Percentiles rank a stretch among this genome's conserved stretches.
Evolutionary conservation across 2,888 invertebrate genomes (phyloP).

Genomic region (Panzeria rudis): DNA sequence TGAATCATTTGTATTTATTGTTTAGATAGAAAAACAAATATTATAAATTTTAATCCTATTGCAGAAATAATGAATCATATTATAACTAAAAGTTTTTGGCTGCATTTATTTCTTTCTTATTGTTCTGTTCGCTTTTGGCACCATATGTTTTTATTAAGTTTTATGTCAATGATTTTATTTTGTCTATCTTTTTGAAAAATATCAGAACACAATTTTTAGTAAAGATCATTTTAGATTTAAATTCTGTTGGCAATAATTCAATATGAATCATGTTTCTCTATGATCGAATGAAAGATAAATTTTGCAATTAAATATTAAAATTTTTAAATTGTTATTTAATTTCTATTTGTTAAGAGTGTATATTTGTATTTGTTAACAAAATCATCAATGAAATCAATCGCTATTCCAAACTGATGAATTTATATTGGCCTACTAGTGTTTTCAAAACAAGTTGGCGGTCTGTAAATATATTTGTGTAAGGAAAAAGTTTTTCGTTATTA

Average conservation of each 20-base stretch:
- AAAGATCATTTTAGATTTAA: conserved; percentile 10
- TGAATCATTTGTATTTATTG: conserved; percentile 34
- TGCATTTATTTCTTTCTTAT: background rate
- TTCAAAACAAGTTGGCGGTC: conserved; percentile 16
- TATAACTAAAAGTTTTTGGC: conserved; percentile 20
- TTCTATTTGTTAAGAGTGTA: conserved; percentile 8
- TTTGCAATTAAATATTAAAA: conserved; percentile 21
- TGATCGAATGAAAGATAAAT: background rate
- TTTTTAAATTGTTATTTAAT: conserved; percentile 19
- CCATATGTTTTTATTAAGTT: conserved; percentile 47
- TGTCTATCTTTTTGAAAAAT: background rate
- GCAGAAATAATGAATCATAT: conserved; percentile 34
- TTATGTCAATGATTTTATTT: conserved; percentile 35
- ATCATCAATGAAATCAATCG: conserved; percentile 54
- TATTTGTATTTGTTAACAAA: conserved; percentile 30
- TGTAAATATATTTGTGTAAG: conserved; percentile 11
- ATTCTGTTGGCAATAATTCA: conserved; percentile 57
- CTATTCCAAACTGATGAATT: conserved; percentile 28
- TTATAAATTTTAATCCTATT: conserved; percentile 9
- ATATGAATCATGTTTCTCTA: conserved; percentile 48
- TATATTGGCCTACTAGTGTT: conserved; percentile 43
- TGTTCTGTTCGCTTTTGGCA: conserved; percentile 10
- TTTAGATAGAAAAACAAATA: background rate
- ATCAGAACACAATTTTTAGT: conserved; percentile 24
- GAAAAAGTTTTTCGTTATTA: conserved; percentile 8